Evolutionary conservation across 2,888 invertebrate species (phyloP).

Genomic region (Rotaria magnacalcarata): DNA sequence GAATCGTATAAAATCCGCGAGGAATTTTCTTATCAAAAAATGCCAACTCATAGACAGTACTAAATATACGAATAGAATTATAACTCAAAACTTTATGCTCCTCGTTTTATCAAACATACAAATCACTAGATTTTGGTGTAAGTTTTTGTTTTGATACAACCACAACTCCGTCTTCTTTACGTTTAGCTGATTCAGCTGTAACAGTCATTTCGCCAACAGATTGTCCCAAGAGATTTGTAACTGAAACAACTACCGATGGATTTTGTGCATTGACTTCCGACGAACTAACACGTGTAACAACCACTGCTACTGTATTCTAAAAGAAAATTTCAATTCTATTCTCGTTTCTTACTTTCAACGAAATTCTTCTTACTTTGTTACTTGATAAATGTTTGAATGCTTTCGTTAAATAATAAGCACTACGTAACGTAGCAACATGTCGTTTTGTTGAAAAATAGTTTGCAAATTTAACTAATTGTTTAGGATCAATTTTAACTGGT

Average conservation of each 20-base stretch:
- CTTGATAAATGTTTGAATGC: conserved; percentile 70
- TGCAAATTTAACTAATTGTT: conserved; percentile 79
- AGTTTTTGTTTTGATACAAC: conserved; percentile 39
- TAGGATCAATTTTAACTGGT: conserved; percentile 61
- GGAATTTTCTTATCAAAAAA: conserved; percentile 73
- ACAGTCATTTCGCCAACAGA: conserved; percentile 42
- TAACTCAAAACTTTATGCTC: no score
- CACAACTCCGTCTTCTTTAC: conserved; percentile 34
- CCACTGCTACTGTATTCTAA: conserved; percentile 73
- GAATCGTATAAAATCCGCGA: conserved; percentile 78
- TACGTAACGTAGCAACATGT: conserved; percentile 79
- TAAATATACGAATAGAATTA: not conserved
- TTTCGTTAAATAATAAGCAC: conserved; percentile 75
- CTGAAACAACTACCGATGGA: conserved; percentile 65
- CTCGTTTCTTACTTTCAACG: no score
- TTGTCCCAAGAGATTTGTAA: conserved; percentile 37
- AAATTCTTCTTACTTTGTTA: conserved; percentile 64
- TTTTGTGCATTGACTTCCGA: conserved; percentile 72
- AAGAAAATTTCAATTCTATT: conserved; percentile 39
- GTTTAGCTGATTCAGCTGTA: conserved; percentile 42
- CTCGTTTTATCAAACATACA: not conserved
- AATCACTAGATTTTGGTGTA: conserved; percentile 41
- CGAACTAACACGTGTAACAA: conserved; percentile 73
- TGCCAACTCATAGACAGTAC: conserved; percentile 69
- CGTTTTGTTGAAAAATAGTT: conserved; percentile 82